A percentile compares a stretch with the other conserved stretches of the same genome.
Conservation (phyloP, 1,140 invertebrate genomes). For the Hycleus cichorii region DNA sequence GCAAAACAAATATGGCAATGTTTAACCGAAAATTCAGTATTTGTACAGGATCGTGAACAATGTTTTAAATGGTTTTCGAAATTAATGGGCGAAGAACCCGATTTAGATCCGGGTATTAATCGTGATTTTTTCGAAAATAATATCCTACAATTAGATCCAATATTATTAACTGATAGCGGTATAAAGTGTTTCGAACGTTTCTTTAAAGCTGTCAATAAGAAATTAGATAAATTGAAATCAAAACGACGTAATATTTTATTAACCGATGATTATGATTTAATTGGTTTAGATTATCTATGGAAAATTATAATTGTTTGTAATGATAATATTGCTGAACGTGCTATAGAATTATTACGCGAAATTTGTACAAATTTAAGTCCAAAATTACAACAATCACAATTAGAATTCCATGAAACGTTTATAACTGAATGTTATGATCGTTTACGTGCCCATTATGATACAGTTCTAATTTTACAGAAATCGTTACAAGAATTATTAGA, state of each 20-base stretch:
- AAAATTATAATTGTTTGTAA: constrained; percentile 79
- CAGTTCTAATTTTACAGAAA: constrained; percentile 51
- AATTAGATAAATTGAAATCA: constrained; percentile 85
- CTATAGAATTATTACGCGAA: constrained; percentile 86
- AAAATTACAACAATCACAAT: constrained; percentile 62
- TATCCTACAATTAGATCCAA: constrained; percentile 86
- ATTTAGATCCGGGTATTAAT: constrained; percentile 93
- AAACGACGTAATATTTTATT: constrained; percentile 76
- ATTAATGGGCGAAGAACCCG: constrained; percentile 94
- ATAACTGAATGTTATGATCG: constrained; percentile 84
- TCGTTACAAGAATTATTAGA: constrained; percentile 2
- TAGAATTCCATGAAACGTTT: constrained; percentile 85
- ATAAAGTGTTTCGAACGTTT: constrained; percentile 93
- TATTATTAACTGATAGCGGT: constrained; percentile 87
- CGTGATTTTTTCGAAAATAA: constrained; percentile 95
- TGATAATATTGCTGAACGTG: constrained; percentile 87
- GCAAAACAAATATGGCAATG: constrained; percentile 97
- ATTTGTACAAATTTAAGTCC: constrained; percentile 91
- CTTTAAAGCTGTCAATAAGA: constrained; percentile 94
- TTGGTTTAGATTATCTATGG: constrained; percentile 96
- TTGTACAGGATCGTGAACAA: constrained; percentile 84
- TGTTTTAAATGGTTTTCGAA: constrained; percentile 99
- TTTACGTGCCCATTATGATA: constrained; percentile 74
- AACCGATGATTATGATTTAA: constrained; percentile 81
- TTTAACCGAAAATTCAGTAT: constrained; percentile 87